Evolutionary conservation across 2,113 vertebrate genomes (phyloP).

Genomic region (Python bivittatus): DNA sequence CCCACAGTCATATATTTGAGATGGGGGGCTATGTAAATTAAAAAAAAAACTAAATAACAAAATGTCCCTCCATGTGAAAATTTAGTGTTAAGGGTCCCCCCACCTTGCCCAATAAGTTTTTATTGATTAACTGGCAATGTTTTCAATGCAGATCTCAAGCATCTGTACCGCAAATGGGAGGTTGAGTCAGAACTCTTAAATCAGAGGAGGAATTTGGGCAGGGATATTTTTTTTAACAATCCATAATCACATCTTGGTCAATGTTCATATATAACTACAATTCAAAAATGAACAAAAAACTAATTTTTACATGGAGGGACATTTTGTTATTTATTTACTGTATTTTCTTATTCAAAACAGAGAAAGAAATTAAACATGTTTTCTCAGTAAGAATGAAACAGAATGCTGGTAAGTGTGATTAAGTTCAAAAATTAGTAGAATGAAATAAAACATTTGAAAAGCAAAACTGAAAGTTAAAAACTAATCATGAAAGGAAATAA

Average conservation of each 20-base stretch:
- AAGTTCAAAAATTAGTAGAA: not conserved
- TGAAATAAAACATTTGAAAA: not conserved
- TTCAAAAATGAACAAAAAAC: not conserved
- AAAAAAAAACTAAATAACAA: not conserved
- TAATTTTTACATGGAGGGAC: too few relatives aligned
- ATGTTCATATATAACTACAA: not conserved
- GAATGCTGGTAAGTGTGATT: not conserved
- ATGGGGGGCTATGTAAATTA: not conserved
- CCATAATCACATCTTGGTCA: not conserved
- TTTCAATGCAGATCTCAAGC: not conserved
- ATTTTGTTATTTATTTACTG: not conserved
- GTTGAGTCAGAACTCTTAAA: not conserved
- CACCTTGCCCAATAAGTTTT: not conserved
- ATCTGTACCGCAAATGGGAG: not conserved
- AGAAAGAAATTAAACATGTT: not conserved
- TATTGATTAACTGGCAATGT: not conserved
- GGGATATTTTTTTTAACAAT: not conserved
- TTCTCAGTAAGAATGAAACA: not conserved
- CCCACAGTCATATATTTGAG: not conserved
- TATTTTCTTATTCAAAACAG: not conserved
- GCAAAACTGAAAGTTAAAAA: not conserved
- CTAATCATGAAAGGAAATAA: not conserved
- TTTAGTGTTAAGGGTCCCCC: not conserved
- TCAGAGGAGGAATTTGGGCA: not conserved
- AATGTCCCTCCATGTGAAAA: not conserved